These are phyloP conservation scores for Aporrectodea caliginosa DNA, from an alignment of 1,140 invertebrate species.

Conservation along the genomic window DNA sequence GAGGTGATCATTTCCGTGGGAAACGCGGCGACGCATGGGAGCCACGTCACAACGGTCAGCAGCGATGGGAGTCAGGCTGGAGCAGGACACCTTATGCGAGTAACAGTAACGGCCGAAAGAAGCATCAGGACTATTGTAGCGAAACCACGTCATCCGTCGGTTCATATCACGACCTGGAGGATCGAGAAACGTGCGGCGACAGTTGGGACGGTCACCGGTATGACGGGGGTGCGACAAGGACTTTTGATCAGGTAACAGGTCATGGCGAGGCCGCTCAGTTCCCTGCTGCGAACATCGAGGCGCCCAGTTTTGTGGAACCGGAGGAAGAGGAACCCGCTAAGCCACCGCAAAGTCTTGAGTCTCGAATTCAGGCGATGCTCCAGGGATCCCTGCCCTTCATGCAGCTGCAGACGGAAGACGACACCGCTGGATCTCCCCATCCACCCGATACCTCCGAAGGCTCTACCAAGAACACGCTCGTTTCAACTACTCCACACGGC, in stretches of 20 bases:
- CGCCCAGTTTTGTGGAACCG: background rate
- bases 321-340: background rate
- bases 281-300: too few relatives aligned
- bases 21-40: background rate
- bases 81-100: background rate
- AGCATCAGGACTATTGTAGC: too few relatives aligned
- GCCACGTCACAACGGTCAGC: background rate
- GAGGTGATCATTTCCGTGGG: constrained; percentile 21
- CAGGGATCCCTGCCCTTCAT: constrained; percentile 23
- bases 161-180: background rate
- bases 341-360: constrained; percentile 20
- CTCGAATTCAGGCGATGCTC: constrained; percentile 23
- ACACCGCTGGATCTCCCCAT: constrained; percentile 21
- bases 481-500: too few relatives aligned
- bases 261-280: too few relatives aligned
- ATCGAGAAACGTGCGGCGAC: background rate
- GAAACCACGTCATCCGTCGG: background rate
- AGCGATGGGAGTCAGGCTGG: background rate
- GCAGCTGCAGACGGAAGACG: constrained; percentile 17
- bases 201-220: background rate
- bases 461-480: constrained; percentile 27
- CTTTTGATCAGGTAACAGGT: too few relatives aligned
- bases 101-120: background rate
- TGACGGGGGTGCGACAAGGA: too few relatives aligned
- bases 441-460: background rate